These are phyloP conservation scores for Masticophis lateralis DNA, from an alignment of 2,797 vertebrate species.

Conservation along the genomic window DNA sequence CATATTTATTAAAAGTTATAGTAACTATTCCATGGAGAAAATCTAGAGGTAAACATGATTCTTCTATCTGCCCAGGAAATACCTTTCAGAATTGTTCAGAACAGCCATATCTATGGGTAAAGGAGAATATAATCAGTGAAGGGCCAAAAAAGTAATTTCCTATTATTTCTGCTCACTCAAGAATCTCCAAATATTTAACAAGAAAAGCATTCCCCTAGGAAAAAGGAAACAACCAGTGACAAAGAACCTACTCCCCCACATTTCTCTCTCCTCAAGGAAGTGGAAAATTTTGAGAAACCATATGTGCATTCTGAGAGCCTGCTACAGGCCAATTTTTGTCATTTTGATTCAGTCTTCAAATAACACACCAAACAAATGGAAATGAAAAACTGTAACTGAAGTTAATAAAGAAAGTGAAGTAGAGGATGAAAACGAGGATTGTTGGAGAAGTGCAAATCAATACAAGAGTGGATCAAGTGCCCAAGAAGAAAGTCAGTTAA, in stretches of 20 bases:
- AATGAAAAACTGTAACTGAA: slow-evolving; percentile 2
- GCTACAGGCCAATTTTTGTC: not conserved
- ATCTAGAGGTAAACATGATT: not conserved
- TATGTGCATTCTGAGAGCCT: not conserved
- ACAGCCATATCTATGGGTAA: not conserved
- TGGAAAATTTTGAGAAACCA: not conserved
- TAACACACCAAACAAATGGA: slow-evolving; percentile 4
- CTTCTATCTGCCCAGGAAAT: not conserved
- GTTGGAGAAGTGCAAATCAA: slow-evolving; percentile 41
- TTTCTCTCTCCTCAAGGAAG: not conserved
- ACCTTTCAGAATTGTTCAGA: not conserved
- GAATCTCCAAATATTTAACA: not conserved
- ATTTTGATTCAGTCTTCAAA: not conserved
- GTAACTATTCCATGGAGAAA: not conserved
- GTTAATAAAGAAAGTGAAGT: slow-evolving; percentile 38
- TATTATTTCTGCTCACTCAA: not conserved
- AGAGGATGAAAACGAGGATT: slow-evolving; percentile 44
- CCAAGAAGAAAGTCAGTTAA: slow-evolving; percentile 38
- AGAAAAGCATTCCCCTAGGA: not conserved
- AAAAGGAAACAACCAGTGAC: not conserved
- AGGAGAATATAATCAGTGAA: not conserved
- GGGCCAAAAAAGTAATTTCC: not conserved
- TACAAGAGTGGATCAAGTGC: slow-evolving; percentile 15
- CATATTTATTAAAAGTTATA: not conserved
- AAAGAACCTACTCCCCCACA: not conserved